Evolutionary conservation across 2,797 vertebrate genomes (phyloP), one percentile per base, ranked within the genome.

Genomic region (Crocodylus rhombifer): DNA sequence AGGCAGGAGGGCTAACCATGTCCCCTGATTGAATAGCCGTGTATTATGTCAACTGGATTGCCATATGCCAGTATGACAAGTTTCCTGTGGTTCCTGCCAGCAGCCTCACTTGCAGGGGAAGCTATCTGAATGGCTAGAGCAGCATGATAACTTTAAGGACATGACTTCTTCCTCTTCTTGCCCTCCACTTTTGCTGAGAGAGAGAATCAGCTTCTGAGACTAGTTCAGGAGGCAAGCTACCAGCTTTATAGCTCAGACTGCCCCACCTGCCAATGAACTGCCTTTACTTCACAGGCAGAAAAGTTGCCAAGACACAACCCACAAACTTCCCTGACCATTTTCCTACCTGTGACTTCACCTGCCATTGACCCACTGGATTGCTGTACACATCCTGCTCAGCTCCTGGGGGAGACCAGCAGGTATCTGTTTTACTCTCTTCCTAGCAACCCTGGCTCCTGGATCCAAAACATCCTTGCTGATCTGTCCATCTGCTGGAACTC

Each of bases 321-420:
- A 36, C 33, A 36, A 0, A 0, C 58, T 57, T 78, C 6, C 55
- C 15, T 14, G 78, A n/a, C 14, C 6, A 51, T 64, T 82, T 14
- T 25, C 82, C 16, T 15, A 14, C 20, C 23, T 14, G 12, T 74
- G 69, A 36, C 18, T 94, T 90, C 55, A 36, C 26, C 18, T 69
- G 5, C 15, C 11, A 11, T 85, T 71, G 10, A 63, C 56, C 85
- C 36, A 75, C 6, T 67, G 71, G 2, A 28, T 1, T 12, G 7
- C 4, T 5, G 60, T 90, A 94, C 89, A 13, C 16, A 87, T 36
- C 15, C 3, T 60, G 8, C 0, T 0, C 15, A 84, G 1, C 18
- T 82, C 15, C 61, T 87, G 0, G 33, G 33, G 33, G 33, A 36
- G 33, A 36, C 33, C 33, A 36, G 33, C 13, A 42, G 33, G 42